These are phyloP conservation scores for Laupala kohalensis DNA, from an alignment of 1,140 invertebrate genomes.

Conservation along the genomic window DNA sequence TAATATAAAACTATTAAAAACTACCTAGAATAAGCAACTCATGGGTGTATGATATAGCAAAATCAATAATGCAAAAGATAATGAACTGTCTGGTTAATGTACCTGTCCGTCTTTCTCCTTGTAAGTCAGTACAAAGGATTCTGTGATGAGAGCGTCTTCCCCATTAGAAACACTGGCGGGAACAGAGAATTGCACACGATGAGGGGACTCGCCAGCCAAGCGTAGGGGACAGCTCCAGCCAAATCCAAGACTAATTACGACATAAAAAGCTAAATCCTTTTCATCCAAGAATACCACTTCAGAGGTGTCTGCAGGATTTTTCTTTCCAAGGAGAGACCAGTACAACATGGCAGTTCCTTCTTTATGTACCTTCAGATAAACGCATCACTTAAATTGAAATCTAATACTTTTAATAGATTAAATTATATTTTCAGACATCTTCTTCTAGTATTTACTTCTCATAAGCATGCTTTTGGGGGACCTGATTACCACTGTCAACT, in stretches of 20 bases:
- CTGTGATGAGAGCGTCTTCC: constrained; percentile 27
- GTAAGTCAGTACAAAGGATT: constrained; percentile 9
- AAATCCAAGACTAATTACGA: constrained; percentile 12
- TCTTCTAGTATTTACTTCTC: too few species aligned
- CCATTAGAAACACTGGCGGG: background rate
- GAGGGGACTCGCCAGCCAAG: background rate
- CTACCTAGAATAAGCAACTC: too few species aligned
- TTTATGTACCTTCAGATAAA: background rate
- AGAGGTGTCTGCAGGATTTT: background rate
- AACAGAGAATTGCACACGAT: constrained; percentile 10
- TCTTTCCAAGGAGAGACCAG: background rate
- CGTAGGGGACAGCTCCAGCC: constrained; percentile 15
- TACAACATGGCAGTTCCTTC: background rate
- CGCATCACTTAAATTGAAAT: too few species aligned
- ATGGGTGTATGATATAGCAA: too few species aligned
- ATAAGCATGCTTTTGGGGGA: too few species aligned
- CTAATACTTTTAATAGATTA: too few species aligned
- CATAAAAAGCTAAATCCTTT: constrained; percentile 10
- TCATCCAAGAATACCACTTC: background rate
- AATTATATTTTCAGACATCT: too few species aligned
- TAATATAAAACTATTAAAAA: too few species aligned
- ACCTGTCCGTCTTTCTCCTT: constrained; percentile 28
- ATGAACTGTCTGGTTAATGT: too few species aligned
- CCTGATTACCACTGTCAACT: too few species aligned
- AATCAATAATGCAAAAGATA: too few species aligned